Evolutionary conservation across 2,797 vertebrate species (phyloP), one percentile per base, ranked within the genome.

Genomic region (Tadarida brasiliensis): DNA sequence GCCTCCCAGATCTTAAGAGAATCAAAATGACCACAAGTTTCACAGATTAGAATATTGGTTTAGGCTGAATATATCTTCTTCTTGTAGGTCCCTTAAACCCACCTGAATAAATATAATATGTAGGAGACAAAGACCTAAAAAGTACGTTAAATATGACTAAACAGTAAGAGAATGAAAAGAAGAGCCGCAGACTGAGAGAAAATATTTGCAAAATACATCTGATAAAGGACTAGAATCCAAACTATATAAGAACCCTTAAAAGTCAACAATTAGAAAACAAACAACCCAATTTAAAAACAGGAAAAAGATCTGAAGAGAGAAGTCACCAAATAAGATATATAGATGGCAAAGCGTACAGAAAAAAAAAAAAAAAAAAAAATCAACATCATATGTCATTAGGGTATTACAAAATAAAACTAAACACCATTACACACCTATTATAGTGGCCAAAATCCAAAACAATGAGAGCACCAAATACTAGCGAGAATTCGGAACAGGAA

Each of bases 1-100:
- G 49, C 28, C 56, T 95, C n/a, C 35, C 33, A 95, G 68, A 87
- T 84, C 44, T 56, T 83, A 87, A 96, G 3, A 95, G 85, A 96
- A 73, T 61, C 70, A 59, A 6, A 88, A 70, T 11, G 28, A 85
- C 44, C 57, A 91, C 26, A 80, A 94, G 39, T 19, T 89, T 73
- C 35, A 82, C 3, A 7, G 39, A 82, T 33, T 54, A 83, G 26
- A 90, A 92, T 51, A 26, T 0, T 68, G 11, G 14, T 63, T 94
- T 57, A 83, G 20, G 28, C 6, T 33, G 9, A 78, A 92, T 56
- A 3, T 73, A 77, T n/a, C 30, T 89, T 68, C 65, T 84, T 92
- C 68, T 83, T 26, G 11, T 9, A 73, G 16, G 20, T 70, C 15
- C n/a, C 51, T 87, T 80, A 87, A 87, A 47, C 15, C 16, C 22